Conservation (phyloP, 2,797 vertebrate genomes). For the Chloroceryle amazona region DNA sequence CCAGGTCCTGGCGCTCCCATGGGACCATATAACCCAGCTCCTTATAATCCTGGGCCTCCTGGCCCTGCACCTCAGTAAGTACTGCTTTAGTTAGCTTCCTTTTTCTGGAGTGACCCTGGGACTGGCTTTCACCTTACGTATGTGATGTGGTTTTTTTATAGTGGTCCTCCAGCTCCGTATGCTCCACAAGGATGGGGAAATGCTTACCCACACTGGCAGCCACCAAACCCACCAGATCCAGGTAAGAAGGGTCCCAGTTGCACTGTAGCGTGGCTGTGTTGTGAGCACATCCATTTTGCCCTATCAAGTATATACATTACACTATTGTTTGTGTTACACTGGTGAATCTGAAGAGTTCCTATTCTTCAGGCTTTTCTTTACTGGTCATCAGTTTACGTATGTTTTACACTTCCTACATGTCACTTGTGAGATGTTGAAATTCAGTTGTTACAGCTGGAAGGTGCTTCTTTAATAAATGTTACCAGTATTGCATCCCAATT, state of each 20-base stretch:
- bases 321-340: neutral
- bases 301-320: neutral
- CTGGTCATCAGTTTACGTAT: neutral
- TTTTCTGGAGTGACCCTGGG: neutral
- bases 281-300: neutral
- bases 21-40: slow-evolving; percentile 97
- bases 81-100: neutral
- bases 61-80: slow-evolving; percentile 95
- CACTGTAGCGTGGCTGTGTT: neutral
- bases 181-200: slow-evolving; percentile 99
- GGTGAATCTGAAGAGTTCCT: neutral
- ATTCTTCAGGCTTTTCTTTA: neutral
- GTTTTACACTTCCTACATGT: neutral
- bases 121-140: neutral
- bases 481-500: neutral
- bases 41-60: slow-evolving; percentile 96
- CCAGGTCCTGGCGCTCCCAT: slow-evolving; percentile 95
- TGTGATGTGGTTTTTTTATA: slow-evolving; percentile 52
- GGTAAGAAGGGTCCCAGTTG: slow-evolving; percentile 82
- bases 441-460: neutral
- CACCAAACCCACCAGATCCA: slow-evolving; percentile 95
- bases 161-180: slow-evolving; percentile 96
- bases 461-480: neutral
- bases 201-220: slow-evolving; percentile 97
- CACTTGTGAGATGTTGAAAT: neutral